Evolutionary conservation across 1,140 invertebrate species (phyloP).

Genomic region (Heliconius hermathena): DNA sequence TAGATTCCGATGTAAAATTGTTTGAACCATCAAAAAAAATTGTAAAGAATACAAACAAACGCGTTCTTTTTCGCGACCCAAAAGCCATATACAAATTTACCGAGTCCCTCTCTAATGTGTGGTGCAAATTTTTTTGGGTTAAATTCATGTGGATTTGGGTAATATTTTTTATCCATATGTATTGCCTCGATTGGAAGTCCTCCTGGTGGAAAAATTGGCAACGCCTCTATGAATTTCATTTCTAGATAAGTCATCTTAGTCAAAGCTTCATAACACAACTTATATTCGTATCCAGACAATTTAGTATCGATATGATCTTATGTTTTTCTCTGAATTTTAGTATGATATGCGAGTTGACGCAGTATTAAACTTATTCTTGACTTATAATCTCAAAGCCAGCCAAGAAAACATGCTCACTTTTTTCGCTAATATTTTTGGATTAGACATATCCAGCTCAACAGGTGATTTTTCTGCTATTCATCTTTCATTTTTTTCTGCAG

Average conservation of each 20-base stretch:
- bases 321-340: constrained; percentile 30
- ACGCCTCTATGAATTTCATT: constrained; percentile 44
- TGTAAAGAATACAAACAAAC: constrained; percentile 31
- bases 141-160: constrained; percentile 35
- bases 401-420: constrained; percentile 32
- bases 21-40: background rate
- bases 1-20: background rate
- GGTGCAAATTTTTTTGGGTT: constrained; percentile 31
- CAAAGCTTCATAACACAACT: constrained; percentile 59
- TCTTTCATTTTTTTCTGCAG: background rate
- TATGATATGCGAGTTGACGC: constrained; percentile 30
- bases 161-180: constrained; percentile 38
- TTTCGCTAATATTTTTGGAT: background rate
- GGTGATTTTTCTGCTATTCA: background rate
- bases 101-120: background rate
- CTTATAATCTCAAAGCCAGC: constrained; percentile 26
- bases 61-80: constrained; percentile 37
- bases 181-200: constrained; percentile 17
- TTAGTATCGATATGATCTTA: constrained; percentile 44
- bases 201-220: constrained; percentile 17
- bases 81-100: constrained; percentile 36
- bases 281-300: constrained; percentile 56
- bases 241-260: constrained; percentile 67
- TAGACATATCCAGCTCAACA: background rate
- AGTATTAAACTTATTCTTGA: constrained; percentile 17